phyloP scores from a whole-genome alignment of 2,797 vertebrate genomes.

The Phoebastria nigripes region DNA sequence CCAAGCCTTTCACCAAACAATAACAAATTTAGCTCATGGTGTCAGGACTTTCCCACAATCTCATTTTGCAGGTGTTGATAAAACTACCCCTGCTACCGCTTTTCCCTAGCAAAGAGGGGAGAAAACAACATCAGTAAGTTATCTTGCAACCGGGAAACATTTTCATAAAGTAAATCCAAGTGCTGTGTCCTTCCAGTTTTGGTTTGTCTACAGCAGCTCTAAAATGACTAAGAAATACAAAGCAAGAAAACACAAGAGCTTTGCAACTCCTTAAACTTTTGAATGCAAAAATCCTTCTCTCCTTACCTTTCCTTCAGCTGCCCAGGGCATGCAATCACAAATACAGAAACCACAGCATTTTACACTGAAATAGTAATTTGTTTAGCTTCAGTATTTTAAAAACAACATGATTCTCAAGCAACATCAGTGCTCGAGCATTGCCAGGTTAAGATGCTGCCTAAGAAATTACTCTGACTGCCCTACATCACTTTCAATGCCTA shows the following conservation, averaged over 20 bases:
- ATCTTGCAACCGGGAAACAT: constrained; percentile 11
- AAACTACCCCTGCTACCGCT: constrained; percentile 12
- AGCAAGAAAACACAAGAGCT: neutral
- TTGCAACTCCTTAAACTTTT: neutral
- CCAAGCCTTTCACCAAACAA: constrained; percentile 79
- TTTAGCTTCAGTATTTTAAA: neutral
- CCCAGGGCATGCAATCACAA: neutral
- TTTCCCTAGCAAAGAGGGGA: constrained; percentile 18
- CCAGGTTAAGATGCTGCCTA: neutral
- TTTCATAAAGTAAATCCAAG: constrained; percentile 21
- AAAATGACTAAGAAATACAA: neutral
- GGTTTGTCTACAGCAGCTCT: constrained; percentile 6
- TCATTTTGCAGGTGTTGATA: constrained; percentile 60
- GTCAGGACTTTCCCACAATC: constrained; percentile 80
- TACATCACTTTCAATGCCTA: neutral
- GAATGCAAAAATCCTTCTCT: neutral
- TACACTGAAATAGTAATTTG: neutral
- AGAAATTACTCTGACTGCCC: neutral
- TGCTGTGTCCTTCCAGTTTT: neutral
- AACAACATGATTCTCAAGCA: neutral
- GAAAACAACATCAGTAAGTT: constrained; percentile 18
- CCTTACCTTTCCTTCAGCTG: constrained; percentile 41
- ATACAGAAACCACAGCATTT: neutral
- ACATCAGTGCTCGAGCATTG: neutral
- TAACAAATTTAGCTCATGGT: constrained; percentile 77